Conservation (phyloP, 2,888 invertebrate genomes). For the Panzeria rudis region DNA sequence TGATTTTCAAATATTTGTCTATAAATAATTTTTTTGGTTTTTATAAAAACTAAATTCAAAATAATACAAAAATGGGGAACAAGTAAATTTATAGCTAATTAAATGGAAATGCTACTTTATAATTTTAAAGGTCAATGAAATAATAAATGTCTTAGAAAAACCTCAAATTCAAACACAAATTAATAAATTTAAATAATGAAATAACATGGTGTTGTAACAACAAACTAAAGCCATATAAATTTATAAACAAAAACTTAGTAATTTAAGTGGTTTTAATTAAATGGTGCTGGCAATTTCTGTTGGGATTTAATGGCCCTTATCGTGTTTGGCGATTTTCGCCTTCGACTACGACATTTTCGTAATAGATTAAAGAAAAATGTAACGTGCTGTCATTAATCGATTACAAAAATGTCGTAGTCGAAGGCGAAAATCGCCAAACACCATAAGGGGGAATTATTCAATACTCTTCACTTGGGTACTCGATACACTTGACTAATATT, state of each 20-base stretch:
- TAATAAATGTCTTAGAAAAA: background rate
- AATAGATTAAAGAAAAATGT: no score
- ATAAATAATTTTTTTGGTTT: background rate
- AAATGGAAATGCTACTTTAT: conserved; percentile 30
- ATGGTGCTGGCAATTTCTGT: no score
- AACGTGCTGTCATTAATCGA: no score
- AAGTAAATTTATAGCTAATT: conserved; percentile 27
- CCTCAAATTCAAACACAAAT: background rate
- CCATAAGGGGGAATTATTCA: no score
- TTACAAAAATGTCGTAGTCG: no score
- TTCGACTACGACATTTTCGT: no score
- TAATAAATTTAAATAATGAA: conserved; percentile 6
- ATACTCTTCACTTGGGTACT: no score
- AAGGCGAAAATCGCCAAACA: no score
- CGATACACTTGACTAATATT: no score
- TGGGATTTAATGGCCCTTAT: no score
- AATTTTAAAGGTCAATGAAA: conserved; percentile 5
- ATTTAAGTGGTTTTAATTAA: conserved; percentile 34
- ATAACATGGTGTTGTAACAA: background rate
- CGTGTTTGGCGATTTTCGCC: no score
- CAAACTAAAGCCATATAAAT: background rate
- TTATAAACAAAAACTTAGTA: background rate
- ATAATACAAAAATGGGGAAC: conserved; percentile 7
- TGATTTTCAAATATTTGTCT: background rate
- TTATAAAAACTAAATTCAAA: conserved; percentile 14